Evolutionary conservation across 2,888 invertebrate genomes (phyloP), one percentile per base, ranked within the genome.

Genomic region (Cryptocephalus primarius): DNA sequence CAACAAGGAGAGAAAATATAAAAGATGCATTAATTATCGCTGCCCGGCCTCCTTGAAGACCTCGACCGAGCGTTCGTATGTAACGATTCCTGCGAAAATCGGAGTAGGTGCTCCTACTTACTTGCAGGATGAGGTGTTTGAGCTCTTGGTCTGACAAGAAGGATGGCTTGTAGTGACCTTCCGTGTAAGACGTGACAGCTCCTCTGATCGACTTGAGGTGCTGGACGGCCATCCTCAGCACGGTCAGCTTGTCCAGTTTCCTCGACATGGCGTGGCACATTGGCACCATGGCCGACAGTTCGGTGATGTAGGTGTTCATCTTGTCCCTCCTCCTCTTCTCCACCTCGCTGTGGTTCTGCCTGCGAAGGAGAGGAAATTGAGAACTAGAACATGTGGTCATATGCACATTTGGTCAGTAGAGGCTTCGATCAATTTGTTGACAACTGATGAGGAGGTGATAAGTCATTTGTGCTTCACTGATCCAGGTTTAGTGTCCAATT

Each of bases 321-420:
- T 94, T 95, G 69, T 95, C 93, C 32, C 95, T 78, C 1, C 95
- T 77, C 0, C 94, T 76, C 68, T 95, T 95, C 72, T 95, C 94
- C 50, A 95, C 94, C 72, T 94, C 93, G 69, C 93, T 93, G 72
- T 95, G 95, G 71, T 93, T 94, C 71, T 93, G 93, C 61, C 92
- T 92, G 68, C 36, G 50, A 54, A n/a, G 2, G 36, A 36, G 36
- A 6, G 4, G 6, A 36, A 36, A 36, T 11, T 36, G n/a, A 36
- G 36, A 12, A 36, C 36, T 11, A 36, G 36, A 11, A 36, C 36
- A 9, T 34, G 34, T 34, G 34, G n/a, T 9, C n/a, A 34, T 9
- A 9, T 34, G n/a, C 34, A 34, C 34, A 9, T 9, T 9, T n/a
- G 9, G 34, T 9, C 34, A 34, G n/a, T 9, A 9, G 9, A 34